Conservation (phyloP, 2,113 vertebrate species). For the Urocynchramus pylzowi region DNA sequence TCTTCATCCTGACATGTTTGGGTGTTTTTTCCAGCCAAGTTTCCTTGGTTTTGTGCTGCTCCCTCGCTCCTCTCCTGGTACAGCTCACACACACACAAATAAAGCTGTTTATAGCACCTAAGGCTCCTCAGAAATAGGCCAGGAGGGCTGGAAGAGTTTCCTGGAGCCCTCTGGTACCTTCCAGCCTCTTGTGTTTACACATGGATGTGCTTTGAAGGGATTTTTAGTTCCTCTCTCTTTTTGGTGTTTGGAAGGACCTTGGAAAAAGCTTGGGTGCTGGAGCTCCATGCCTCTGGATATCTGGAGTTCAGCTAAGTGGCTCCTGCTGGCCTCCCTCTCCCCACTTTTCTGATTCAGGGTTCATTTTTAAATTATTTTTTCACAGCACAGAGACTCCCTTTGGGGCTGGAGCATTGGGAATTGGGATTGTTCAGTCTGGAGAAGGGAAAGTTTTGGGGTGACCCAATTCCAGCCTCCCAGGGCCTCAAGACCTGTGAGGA, state of each 20-base stretch:
- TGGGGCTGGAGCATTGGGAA: neutral
- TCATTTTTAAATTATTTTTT: neutral
- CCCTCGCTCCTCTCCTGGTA: neutral
- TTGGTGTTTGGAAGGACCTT: neutral
- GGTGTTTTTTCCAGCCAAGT: neutral
- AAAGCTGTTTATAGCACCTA: neutral
- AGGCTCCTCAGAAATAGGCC: neutral
- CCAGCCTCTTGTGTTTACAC: neutral
- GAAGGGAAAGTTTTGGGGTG: neutral
- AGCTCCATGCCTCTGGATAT: rapidly evolving
- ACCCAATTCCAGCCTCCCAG: neutral
- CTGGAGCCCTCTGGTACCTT: neutral
- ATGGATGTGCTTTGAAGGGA: neutral
- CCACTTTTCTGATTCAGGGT: neutral
- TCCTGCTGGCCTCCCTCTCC: neutral
- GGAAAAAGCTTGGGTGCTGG: neutral
- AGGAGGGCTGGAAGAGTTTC: neutral
- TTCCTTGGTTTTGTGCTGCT: neutral
- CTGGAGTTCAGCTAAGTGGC: neutral
- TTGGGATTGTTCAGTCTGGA: neutral
- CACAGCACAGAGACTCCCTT: neutral
- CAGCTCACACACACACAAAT: neutral
- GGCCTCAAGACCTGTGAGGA: too few species aligned
- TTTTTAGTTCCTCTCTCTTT: neutral
- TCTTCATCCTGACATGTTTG: neutral